Base-by-base conservation (phyloP, 1,140 invertebrate species). In the Akabosia matsudoensis region DNA sequence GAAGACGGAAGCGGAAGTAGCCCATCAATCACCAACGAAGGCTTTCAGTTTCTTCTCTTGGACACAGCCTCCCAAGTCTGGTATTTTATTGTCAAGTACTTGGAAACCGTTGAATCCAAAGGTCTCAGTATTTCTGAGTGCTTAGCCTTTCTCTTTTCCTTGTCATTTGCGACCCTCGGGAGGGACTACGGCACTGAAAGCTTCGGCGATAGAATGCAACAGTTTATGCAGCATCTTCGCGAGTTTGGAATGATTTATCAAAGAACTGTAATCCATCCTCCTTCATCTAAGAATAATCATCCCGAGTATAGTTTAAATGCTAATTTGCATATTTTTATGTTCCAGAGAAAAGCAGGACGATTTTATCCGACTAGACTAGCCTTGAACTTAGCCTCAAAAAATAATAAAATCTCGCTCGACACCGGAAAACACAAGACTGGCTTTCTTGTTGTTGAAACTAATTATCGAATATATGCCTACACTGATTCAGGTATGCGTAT, bases 231-330 rank as follows among this genome's bases (percentile, higher is more conserved):
- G 85, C 95, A 99, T 87, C 86, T 99, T 10, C 85, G 97, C 82
- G 97, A 99, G 86, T 97, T 99, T 86, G 97, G 97, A 33, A 88
- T 99, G 34, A 95, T 99, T 26, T 99, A 97, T 85, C 96, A 97
- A 87, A 88, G 95, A 83, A 97, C 97, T 86, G 92, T 93, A 84
- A 84, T 76, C 72, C 10, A 67, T 67, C 26, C 75, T 28, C 76
- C 56, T 77, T 74, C 26, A n/a, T 72, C 70, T 14, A 26, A 52
- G 31, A 28, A 16, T n/a, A 45, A 31, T 16, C 67, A 4, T 77
- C 4, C n/a, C n/a, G n/a, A n/a, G n/a, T n/a, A n/a, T n/a, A n/a
- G 75, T 74, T 72, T 83, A 83, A 74, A n/a, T 18, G 33, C 33
- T 31, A 33, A 72, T 72, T 72, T 7, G 70, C 33, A 10, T 33